These are phyloP conservation scores for Lepidochitona cinerea DNA, from an alignment of 2,888 invertebrate species.

Conservation along the genomic window DNA sequence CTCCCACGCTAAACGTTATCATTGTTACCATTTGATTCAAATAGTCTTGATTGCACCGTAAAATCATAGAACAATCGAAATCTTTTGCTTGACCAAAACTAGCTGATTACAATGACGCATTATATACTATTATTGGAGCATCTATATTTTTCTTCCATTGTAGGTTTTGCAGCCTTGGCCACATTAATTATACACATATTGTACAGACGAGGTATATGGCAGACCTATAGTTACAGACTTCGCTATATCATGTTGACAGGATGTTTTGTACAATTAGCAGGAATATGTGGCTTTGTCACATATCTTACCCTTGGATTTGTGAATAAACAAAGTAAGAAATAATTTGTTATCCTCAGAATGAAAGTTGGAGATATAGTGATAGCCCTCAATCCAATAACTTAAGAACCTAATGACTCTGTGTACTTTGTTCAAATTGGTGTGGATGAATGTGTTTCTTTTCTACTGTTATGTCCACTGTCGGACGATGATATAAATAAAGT, in stretches of 20 bases:
- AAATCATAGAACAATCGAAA: too few relatives aligned
- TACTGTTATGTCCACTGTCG: too few relatives aligned
- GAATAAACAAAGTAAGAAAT: constrained; percentile 58
- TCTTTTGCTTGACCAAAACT: too few relatives aligned
- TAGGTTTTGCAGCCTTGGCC: constrained; percentile 57
- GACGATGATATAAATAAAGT: too few relatives aligned
- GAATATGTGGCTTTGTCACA: constrained; percentile 60
- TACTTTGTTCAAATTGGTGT: too few relatives aligned
- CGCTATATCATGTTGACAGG: constrained; percentile 53
- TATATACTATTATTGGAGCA: not conserved
- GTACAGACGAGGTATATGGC: constrained; percentile 45
- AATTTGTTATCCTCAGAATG: too few relatives aligned
- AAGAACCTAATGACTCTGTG: too few relatives aligned
- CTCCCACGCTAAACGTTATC: not conserved
- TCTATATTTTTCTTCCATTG: constrained; percentile 9
- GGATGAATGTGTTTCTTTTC: too few relatives aligned
- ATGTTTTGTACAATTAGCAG: constrained; percentile 62
- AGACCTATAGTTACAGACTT: constrained; percentile 37
- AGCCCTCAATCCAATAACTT: too few relatives aligned
- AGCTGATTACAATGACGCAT: too few relatives aligned
- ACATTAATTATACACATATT: constrained; percentile 55
- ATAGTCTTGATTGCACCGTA: too few relatives aligned
- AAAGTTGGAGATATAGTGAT: too few relatives aligned
- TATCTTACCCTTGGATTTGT: constrained; percentile 60
- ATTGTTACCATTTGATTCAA: not conserved